These are phyloP conservation scores for Dusona sp. DNA, from an alignment of 2,888 invertebrate genomes.

Conservation along the genomic window DNA sequence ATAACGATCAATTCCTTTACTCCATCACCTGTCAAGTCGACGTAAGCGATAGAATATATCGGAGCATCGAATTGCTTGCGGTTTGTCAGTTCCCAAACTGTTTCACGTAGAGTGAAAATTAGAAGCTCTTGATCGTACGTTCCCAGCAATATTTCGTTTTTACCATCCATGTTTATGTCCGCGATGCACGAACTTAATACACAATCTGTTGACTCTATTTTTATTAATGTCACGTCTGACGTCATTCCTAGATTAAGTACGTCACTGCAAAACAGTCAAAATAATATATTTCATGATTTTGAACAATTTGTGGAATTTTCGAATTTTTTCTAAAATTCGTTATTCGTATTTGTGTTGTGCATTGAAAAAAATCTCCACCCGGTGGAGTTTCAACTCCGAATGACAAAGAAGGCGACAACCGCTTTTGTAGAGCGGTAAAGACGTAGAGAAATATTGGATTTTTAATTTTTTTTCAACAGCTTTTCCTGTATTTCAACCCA, in stretches of 20 bases:
- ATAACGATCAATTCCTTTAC: slow-evolving; percentile 88
- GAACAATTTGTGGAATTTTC: not conserved
- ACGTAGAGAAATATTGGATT: too few species aligned
- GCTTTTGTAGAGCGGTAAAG: too few species aligned
- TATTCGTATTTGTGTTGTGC: not conserved
- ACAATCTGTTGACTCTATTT: slow-evolving; percentile 86
- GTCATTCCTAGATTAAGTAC: slow-evolving; percentile 85
- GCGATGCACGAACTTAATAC: slow-evolving; percentile 88
- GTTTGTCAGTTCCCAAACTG: slow-evolving; percentile 85
- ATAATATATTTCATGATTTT: not conserved
- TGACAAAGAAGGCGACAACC: too few species aligned
- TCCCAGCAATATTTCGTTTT: slow-evolving; percentile 89
- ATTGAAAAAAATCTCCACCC: too few species aligned
- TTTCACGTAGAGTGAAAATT: slow-evolving; percentile 85
- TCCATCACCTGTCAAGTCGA: slow-evolving; percentile 89
- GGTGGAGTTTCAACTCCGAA: too few species aligned
- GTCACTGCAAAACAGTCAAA: slow-evolving; percentile 83
- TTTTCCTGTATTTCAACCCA: too few species aligned
- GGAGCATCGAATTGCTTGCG: slow-evolving; percentile 87
- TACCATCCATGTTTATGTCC: slow-evolving; percentile 90
- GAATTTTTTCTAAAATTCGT: not conserved
- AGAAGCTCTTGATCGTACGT: slow-evolving; percentile 88
- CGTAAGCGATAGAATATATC: slow-evolving; percentile 87
- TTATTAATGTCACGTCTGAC: slow-evolving; percentile 84
- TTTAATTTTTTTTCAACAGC: too few species aligned